phyloP scores from a whole-genome alignment of 2,888 invertebrate genomes.

The Listrodromus nycthemerus region DNA sequence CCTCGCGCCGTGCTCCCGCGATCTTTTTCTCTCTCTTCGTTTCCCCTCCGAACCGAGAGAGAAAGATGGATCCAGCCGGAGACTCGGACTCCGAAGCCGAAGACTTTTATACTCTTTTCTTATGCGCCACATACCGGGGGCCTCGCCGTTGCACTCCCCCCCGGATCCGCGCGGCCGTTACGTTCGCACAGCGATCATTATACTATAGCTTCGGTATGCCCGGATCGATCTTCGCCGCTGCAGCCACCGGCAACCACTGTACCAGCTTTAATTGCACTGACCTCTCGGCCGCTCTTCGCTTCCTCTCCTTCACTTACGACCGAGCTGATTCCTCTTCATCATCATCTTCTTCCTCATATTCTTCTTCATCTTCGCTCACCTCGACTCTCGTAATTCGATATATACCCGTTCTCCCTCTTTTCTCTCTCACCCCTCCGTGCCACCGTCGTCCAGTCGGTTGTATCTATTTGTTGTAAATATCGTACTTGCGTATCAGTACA shows the following conservation, averaged over 20 bases:
- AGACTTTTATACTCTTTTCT: conserved; percentile 24
- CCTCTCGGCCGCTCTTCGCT: conserved; percentile 24
- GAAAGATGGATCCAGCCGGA: background rate
- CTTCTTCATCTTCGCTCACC: background rate
- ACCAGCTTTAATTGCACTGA: conserved; percentile 51
- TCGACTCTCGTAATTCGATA: conserved; percentile 26
- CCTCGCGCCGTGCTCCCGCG: conserved; percentile 65
- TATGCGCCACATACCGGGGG: conserved; percentile 4
- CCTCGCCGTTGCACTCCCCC: conserved; percentile 13
- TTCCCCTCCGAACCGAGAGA: conserved; percentile 7
- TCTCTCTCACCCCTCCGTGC: no score
- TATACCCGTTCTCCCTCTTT: background rate
- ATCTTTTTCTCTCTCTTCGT: conserved; percentile 13
- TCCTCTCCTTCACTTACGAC: conserved; percentile 7
- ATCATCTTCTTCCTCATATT: background rate
- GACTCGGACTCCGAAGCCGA: background rate
- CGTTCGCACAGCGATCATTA: conserved; percentile 37
- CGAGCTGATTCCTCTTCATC: conserved; percentile 15
- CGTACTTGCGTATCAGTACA: background rate
- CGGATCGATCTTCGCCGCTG: conserved; percentile 46
- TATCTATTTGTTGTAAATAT: conserved; percentile 7
- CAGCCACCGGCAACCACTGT: conserved; percentile 38
- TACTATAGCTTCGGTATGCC: conserved; percentile 9
- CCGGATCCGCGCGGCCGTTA: background rate
- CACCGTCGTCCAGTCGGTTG: background rate